These are phyloP conservation scores for Cynodonichthys magdalenae DNA, from an alignment of 2,797 vertebrate genomes.

Conservation along the genomic window DNA sequence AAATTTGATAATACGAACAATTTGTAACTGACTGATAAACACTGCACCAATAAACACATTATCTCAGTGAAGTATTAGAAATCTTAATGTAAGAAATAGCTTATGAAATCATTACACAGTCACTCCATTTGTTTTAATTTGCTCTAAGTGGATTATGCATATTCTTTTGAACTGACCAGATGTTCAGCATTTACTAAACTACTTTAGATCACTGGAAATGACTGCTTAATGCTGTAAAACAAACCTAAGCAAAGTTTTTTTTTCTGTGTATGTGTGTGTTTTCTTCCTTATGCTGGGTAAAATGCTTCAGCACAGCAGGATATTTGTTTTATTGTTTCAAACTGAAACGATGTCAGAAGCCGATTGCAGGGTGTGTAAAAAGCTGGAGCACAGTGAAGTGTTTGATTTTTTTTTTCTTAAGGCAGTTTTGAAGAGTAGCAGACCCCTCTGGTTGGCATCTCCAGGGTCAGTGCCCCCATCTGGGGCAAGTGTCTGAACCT, in stretches of 20 bases:
- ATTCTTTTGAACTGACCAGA: conserved; percentile 82
- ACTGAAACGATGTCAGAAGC: conserved; percentile 57
- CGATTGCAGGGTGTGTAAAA: conserved; percentile 38
- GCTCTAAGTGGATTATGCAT: conserved; percentile 81
- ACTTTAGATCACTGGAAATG: conserved; percentile 67
- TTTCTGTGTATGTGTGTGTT: conserved; percentile 2
- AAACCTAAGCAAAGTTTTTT: conserved; percentile 63
- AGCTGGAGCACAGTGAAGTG: conserved; percentile 35
- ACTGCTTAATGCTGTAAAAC: conserved; percentile 63
- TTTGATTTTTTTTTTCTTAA: conserved; percentile 59
- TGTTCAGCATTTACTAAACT: conserved; percentile 79
- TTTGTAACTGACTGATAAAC: conserved; percentile 70
- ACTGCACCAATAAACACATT: conserved; percentile 64
- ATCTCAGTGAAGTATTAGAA: conserved; percentile 76
- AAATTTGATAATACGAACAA: conserved; percentile 39
- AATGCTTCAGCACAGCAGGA: conserved; percentile 52
- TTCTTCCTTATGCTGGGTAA: conserved; percentile 43
- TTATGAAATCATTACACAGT: conserved; percentile 80
- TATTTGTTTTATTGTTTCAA: conserved; percentile 46
- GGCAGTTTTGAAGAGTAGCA: conserved; percentile 51
- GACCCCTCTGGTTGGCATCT: conserved; percentile 53
- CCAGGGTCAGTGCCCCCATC: conserved; percentile 67
- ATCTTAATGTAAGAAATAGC: conserved; percentile 79
- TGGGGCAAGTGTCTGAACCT: conserved; percentile 70
- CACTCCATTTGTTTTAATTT: conserved; percentile 84